Percentiles rank a stretch among this genome's conserved stretches.
Evolutionary conservation across 2,888 invertebrate species (phyloP).

Genomic region (Habroteleia sp.): DNA sequence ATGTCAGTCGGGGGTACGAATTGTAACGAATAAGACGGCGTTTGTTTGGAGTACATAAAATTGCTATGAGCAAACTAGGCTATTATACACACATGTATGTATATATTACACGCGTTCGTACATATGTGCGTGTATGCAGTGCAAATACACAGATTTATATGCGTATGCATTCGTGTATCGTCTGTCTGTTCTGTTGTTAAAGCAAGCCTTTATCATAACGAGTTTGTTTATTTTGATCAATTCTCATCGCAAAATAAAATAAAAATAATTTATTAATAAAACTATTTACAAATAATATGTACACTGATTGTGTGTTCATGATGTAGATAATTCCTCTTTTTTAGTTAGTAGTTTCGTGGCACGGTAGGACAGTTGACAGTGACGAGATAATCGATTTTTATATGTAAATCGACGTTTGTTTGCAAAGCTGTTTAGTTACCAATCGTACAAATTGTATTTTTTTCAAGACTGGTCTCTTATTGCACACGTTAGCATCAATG

Average conservation of each 20-base stretch:
- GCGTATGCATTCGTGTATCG: constrained; percentile 68
- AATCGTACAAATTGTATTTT: constrained; percentile 46
- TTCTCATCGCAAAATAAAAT: constrained; percentile 78
- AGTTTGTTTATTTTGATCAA: constrained; percentile 79
- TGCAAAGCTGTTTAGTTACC: constrained; percentile 26
- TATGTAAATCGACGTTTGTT: constrained; percentile 46
- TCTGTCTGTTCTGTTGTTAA: constrained; percentile 70
- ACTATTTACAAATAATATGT: constrained; percentile 78
- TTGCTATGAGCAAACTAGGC: constrained; percentile 41
- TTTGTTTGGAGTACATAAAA: constrained; percentile 39
- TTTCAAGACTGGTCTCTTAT: constrained; percentile 42
- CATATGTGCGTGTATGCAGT: constrained; percentile 48
- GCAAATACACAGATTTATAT: constrained; percentile 60
- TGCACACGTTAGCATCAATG: constrained; percentile 36
- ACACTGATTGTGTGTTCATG: constrained; percentile 61
- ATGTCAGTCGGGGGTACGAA: constrained; percentile 38
- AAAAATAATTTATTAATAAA: constrained; percentile 81
- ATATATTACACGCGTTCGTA: constrained; percentile 46
- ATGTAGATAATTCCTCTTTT: constrained; percentile 51
- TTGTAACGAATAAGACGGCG: constrained; percentile 14
- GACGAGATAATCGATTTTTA: constrained; percentile 25
- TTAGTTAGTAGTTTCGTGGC: constrained; percentile 13
- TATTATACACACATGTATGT: constrained; percentile 54
- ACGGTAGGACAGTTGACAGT: constrained; percentile 30
- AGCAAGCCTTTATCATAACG: constrained; percentile 78